Evolutionary conservation across 1,140 invertebrate species (phyloP).

Genomic region (Drosophila pseudoobscura): DNA sequence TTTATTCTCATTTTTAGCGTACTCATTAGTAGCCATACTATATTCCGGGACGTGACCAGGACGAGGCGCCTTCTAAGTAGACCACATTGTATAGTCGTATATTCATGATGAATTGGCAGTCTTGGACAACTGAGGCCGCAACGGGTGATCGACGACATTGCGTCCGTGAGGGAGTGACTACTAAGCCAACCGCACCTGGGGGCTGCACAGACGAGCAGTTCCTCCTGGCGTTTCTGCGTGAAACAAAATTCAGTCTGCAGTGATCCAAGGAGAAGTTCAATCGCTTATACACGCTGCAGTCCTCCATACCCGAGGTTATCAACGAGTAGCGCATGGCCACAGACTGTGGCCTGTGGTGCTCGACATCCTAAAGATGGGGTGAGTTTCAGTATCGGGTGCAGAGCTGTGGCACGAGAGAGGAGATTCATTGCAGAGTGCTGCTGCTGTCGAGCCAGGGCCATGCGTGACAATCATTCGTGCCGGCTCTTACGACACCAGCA

Average conservation of each 20-base stretch:
- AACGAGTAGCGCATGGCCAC: slow-evolving; percentile 73
- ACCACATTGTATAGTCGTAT: neutral
- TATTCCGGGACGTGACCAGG: neutral
- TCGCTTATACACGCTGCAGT: slow-evolving; percentile 86
- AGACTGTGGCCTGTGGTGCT: slow-evolving; percentile 65
- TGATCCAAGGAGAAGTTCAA: slow-evolving; percentile 87
- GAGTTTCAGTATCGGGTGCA: slow-evolving; percentile 13
- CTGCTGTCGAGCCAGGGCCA: slow-evolving; percentile 73
- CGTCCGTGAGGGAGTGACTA: slow-evolving; percentile 86
- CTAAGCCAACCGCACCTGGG: slow-evolving; percentile 86
- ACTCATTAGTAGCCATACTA: too few species aligned
- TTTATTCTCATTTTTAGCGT: slow-evolving; percentile 19
- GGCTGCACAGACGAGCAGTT: slow-evolving; percentile 85
- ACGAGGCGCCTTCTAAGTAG: neutral
- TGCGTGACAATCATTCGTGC: slow-evolving; percentile 83
- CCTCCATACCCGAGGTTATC: slow-evolving; percentile 85
- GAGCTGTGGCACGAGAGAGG: too few species aligned
- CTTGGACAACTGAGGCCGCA: slow-evolving; percentile 78
- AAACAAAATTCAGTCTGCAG: slow-evolving; percentile 88
- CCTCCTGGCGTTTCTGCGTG: slow-evolving; percentile 86
- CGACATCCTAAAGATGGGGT: slow-evolving; percentile 85
- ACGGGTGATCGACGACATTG: slow-evolving; percentile 85
- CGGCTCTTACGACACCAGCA: slow-evolving; percentile 70
- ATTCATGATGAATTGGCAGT: too few species aligned
- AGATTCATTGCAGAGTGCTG: slow-evolving; percentile 47